Evolutionary conservation across 30 jellyfish, hydroid and myxozoan species (phyloP).

Genomic region (Catostylus mosaicus): DNA sequence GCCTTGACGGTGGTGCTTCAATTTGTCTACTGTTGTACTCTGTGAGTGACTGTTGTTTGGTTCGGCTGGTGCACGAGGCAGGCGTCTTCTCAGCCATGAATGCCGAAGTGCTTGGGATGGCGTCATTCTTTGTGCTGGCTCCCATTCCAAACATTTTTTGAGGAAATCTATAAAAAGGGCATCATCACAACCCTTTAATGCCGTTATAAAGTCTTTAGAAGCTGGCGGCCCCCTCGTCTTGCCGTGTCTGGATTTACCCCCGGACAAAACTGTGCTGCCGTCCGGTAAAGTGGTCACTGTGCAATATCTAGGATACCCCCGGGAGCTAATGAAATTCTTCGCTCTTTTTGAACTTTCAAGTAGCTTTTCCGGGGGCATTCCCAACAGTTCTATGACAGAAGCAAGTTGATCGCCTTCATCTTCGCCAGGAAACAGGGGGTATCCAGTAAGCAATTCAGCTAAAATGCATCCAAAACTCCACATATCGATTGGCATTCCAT

Average conservation of each 20-base stretch:
- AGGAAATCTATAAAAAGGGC: conserved; percentile 89
- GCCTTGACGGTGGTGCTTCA: conserved; percentile 83
- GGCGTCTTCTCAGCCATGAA: conserved; percentile 90
- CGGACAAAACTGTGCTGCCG: conserved; percentile 90
- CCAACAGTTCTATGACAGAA: conserved; percentile 87
- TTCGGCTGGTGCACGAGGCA: conserved; percentile 96
- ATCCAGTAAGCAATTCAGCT: conserved; percentile 92
- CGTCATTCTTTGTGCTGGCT: conserved; percentile 92
- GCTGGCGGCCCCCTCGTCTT: conserved; percentile 96
- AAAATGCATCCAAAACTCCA: conserved; percentile 97
- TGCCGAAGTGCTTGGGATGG: conserved; percentile 95
- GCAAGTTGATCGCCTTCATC: conserved; percentile 97
- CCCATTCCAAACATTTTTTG: conserved; percentile 96
- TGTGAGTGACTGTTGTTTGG: conserved; percentile 45
- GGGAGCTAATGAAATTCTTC: conserved; percentile 90
- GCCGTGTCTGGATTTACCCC: conserved; percentile 96
- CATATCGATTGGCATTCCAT: conserved; percentile 97
- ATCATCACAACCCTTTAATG: conserved; percentile 91
- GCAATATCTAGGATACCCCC: conserved; percentile 97
- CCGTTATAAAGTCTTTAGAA: conserved; percentile 95
- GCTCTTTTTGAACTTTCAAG: conserved; percentile 85
- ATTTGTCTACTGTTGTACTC: conserved; percentile 62
- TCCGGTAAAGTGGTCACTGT: conserved; percentile 90
- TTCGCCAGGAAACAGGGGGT: conserved; percentile 96
- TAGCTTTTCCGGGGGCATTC: conserved; percentile 93